Evolutionary conservation across 2,888 invertebrate genomes (phyloP).

Genomic region (Plebejus argus): DNA sequence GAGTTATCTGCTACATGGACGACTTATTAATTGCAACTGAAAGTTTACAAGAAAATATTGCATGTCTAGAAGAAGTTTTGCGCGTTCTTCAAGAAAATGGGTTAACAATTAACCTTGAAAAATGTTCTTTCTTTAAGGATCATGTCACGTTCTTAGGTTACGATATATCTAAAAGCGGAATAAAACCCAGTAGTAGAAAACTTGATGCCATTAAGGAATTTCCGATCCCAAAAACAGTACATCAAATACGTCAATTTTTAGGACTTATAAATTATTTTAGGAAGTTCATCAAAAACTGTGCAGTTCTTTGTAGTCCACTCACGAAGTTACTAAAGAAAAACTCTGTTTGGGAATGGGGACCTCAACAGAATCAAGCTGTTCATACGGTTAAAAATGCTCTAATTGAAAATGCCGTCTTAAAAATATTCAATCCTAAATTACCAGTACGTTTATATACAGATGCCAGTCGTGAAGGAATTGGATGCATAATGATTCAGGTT

Average conservation of each 20-base stretch:
- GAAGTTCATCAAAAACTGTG: constrained; percentile 35
- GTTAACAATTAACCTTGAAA: not conserved
- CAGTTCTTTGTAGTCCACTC: constrained; percentile 33
- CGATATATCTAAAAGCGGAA: not conserved
- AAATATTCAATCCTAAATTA: constrained; percentile 14
- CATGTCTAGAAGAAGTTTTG: constrained; percentile 19
- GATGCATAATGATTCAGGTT: constrained; percentile 19
- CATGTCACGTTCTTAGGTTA: not conserved
- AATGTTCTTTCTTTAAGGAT: not conserved
- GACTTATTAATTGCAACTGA: constrained; percentile 37
- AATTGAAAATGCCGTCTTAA: not conserved
- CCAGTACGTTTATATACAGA: not conserved
- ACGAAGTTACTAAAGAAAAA: constrained; percentile 28
- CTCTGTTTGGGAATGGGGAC: not conserved
- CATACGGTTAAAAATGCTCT: not conserved
- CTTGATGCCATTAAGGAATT: constrained; percentile 29
- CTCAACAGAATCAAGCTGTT: not conserved
- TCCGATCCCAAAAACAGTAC: constrained; percentile 34
- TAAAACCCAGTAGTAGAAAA: not conserved
- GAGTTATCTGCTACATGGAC: constrained; percentile 39
- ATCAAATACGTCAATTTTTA: constrained; percentile 38
- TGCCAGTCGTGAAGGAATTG: constrained; percentile 21
- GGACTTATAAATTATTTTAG: constrained; percentile 36
- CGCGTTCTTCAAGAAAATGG: not conserved
- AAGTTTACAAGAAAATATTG: constrained; percentile 36